phyloP scores from a whole-genome alignment of 1,140 invertebrate genomes.

The Zeugodacus cucurbitae region DNA sequence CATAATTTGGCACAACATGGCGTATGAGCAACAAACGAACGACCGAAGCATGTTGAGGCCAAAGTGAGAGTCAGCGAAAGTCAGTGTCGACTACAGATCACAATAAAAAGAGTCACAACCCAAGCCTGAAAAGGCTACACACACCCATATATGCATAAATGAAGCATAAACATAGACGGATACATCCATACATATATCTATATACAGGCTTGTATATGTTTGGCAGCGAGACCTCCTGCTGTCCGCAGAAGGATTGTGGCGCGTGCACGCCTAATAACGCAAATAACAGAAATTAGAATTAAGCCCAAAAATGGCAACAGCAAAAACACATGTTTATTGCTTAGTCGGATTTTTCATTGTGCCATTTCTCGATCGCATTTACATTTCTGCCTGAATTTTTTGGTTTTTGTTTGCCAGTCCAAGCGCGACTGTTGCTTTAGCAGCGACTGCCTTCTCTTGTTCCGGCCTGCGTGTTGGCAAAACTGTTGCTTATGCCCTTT shows the following conservation, averaged over 20 bases:
- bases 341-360: not conserved
- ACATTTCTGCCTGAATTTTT: not conserved
- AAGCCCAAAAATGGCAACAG: not conserved
- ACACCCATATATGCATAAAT: not conserved
- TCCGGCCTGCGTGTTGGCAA: not conserved
- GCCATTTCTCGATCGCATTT: not conserved
- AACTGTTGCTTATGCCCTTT: not conserved
- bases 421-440: not conserved
- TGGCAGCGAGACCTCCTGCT: not conserved
- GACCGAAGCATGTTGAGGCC: not conserved
- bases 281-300: not conserved
- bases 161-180: not conserved
- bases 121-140: not conserved
- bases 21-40: not conserved
- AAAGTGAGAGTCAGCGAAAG: conserved; percentile 25
- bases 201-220: not conserved
- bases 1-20: not conserved
- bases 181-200: not conserved
- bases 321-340: not conserved
- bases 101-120: not conserved
- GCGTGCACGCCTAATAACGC: not conserved
- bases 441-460: not conserved
- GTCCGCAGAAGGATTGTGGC: not conserved
- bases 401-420: not conserved
- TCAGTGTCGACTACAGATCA: not conserved